phyloP scores from a whole-genome alignment of 2,888 invertebrate genomes.

The Micoletzkya japonica region DNA sequence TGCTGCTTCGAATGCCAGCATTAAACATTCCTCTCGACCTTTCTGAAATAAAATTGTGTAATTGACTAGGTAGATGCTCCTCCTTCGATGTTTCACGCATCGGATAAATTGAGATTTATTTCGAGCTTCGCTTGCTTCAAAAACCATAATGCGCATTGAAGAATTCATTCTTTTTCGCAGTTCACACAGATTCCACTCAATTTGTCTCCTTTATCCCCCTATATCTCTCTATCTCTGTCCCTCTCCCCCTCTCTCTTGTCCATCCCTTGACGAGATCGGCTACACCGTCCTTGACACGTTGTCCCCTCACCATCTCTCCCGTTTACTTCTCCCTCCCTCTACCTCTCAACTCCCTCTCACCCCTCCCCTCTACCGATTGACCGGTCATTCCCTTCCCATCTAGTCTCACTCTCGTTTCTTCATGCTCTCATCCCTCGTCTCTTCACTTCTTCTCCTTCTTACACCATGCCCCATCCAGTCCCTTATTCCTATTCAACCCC shows the following conservation, averaged over 20 bases:
- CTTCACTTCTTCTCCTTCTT: not conserved
- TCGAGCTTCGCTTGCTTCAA: no score
- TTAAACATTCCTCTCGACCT: no score
- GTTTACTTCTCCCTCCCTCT: not conserved
- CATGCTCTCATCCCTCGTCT: not conserved
- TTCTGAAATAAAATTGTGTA: no score
- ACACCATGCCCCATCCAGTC: not conserved
- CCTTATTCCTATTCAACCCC: not conserved
- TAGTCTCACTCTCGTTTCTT: not conserved
- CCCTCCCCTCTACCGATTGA: not conserved
- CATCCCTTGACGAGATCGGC: constrained; percentile 5
- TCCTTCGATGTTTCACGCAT: no score
- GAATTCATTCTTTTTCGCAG: no score
- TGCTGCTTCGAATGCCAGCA: no score
- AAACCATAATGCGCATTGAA: no score
- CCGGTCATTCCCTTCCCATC: not conserved
- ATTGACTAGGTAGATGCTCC: no score
- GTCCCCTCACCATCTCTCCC: constrained; percentile 1
- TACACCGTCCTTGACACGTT: not conserved
- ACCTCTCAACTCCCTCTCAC: not conserved
- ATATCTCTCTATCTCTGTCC: constrained; percentile 15
- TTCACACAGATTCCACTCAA: no score
- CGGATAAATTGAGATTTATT: no score
- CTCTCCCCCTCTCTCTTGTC: not conserved
- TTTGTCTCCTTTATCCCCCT: no score